Evolutionary conservation across 2,113 vertebrate species (phyloP).

Genomic region (Noturus placidus): DNA sequence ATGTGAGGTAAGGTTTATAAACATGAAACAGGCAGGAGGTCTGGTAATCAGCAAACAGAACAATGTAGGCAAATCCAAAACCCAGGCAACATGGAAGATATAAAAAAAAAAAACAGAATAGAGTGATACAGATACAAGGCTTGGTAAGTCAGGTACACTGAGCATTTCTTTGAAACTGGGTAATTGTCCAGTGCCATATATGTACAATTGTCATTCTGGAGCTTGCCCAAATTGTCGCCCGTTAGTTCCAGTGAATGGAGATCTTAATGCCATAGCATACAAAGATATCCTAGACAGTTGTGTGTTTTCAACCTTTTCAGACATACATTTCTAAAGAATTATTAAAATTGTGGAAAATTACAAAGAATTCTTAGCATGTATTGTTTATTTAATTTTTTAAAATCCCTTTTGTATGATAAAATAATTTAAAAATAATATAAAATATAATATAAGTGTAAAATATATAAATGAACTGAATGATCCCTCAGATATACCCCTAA

Average conservation of each 20-base stretch:
- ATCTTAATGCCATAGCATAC: background rate
- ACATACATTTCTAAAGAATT: background rate
- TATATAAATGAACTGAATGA: background rate
- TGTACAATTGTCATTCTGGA: background rate
- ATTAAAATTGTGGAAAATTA: background rate
- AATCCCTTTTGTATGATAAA: background rate
- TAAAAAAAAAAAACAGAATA: no score
- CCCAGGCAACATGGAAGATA: no score
- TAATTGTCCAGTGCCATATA: no score
- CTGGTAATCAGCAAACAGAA: no score
- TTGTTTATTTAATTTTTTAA: background rate
- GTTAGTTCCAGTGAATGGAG: background rate
- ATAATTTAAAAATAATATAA: background rate
- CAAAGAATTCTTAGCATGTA: background rate
- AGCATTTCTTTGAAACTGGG: no score
- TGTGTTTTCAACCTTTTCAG: background rate
- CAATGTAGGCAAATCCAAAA: no score
- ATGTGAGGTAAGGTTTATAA: no score
- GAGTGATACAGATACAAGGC: no score
- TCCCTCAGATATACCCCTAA: background rate
- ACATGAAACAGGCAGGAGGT: no score
- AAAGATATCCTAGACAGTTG: background rate
- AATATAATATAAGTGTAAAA: background rate
- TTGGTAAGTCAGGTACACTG: no score
- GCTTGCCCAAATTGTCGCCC: background rate